Percentiles rank a stretch among this genome's conserved stretches.
Conservation (phyloP, 1,140 invertebrate genomes). For the Macrosteles quadrilineatus region DNA sequence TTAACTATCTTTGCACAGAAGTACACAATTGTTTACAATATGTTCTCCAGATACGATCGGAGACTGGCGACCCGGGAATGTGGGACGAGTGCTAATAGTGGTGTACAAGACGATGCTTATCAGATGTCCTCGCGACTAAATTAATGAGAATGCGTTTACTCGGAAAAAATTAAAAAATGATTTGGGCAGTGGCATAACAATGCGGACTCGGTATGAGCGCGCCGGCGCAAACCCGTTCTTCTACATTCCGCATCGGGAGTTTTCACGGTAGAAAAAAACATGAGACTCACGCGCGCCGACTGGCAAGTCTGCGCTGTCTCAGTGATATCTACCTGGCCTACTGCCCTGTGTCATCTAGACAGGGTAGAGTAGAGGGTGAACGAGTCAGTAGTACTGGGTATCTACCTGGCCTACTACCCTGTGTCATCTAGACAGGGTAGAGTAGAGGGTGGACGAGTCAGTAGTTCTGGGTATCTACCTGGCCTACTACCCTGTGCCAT, state of each 20-base stretch:
- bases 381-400: too few species aligned
- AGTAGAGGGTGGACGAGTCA: too few species aligned
- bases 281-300: not conserved
- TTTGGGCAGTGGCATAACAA: constrained; percentile 17
- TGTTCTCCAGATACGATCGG: too few species aligned
- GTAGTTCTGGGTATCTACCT: too few species aligned
- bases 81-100: not conserved
- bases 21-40: too few species aligned
- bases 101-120: not conserved
- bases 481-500: too few species aligned
- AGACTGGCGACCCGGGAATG: too few species aligned
- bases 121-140: not conserved
- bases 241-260: constrained; percentile 22
- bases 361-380: too few species aligned
- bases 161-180: constrained; percentile 22
- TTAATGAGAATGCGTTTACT: constrained; percentile 14
- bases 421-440: too few species aligned
- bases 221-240: constrained; percentile 18
- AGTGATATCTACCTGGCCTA: constrained; percentile 5
- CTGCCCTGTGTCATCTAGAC: not conserved
- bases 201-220: constrained; percentile 3
- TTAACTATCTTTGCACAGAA: too few species aligned
- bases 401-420: too few species aligned
- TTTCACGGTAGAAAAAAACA: constrained; percentile 19
- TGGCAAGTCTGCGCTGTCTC: not conserved